Evolutionary conservation across 2,113 vertebrate genomes (phyloP), one percentile per base, ranked within the genome.

Genomic region (Myxocyprinus asiaticus): DNA sequence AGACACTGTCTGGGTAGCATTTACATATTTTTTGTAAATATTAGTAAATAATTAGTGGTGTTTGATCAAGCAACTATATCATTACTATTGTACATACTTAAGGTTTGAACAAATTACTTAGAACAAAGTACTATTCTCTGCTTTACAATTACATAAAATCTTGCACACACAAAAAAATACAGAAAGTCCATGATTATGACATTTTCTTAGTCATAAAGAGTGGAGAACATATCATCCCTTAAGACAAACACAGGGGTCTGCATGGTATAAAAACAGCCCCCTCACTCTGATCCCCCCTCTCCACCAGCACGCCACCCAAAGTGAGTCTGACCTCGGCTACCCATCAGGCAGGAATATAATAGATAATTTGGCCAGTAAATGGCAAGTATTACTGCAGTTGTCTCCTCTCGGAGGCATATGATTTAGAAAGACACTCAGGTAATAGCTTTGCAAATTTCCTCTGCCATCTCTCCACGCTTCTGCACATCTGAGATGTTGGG

Each of bases 401-500:
- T 87, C 84, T 81, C 68, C 76, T 71, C 69, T 73, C 59, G 50
- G 76, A 82, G 79, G 81, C 82, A 78, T 83, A 77, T 84, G 87
- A 88, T 88, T 94, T 87, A 86, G 79, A 90, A 82, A 84, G 78
- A 83, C 87, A 91, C 83, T 74, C 75, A 81, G 69, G 70, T 84
- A 93, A 87, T 85, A 88, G 88, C 80, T 86, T 85, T 86, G 79
- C 85, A 93, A 91, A 92, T 91, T 90, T 87, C 84, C 78, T 83
- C 85, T 86, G 84, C 76, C 86, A 90, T 91, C 85, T 86, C 85
- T 88, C 90, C 86, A 88, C 17, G 87, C 66, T 84, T 86, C 83
- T 72, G 84, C 90, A 80, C 67, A 17, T 65, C 58, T 86, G 83
- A 72, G 88, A 83, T 87, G 14, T 79, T 82, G 89, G 77, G 80